phyloP scores from a whole-genome alignment of 2,888 invertebrate species.

The Eupsilia transversa region DNA sequence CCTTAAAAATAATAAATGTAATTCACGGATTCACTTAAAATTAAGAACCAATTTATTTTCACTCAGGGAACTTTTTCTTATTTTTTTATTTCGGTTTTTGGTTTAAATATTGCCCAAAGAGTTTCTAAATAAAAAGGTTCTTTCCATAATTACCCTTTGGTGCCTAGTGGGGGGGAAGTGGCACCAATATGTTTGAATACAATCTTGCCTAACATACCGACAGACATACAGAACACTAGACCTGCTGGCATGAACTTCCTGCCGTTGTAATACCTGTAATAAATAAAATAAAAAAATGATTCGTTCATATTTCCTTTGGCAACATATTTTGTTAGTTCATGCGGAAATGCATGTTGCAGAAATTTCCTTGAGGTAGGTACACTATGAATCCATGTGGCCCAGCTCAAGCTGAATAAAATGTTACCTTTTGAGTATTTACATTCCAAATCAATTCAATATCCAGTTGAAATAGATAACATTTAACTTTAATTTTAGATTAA shows the following conservation, averaged over 20 bases:
- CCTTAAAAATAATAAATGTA: slow-evolving; percentile 2
- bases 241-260: slow-evolving; percentile 99
- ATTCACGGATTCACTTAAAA: slow-evolving; percentile 37
- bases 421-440: background rate
- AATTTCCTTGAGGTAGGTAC: background rate
- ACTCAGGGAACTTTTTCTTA: background rate
- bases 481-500: too few species aligned
- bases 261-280: slow-evolving; percentile 92
- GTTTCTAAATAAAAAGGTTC: slow-evolving; percentile 37
- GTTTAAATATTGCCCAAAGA: slow-evolving; percentile 9
- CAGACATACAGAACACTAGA: slow-evolving; percentile 92
- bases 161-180: slow-evolving; percentile 73
- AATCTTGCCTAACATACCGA: slow-evolving; percentile 91
- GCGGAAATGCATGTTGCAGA: slow-evolving; percentile 4
- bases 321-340: background rate
- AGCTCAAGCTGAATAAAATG: background rate
- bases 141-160: slow-evolving; percentile 41
- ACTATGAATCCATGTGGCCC: too few species aligned
- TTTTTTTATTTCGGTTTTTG: background rate
- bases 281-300: background rate
- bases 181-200: slow-evolving; percentile 86
- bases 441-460: background rate
- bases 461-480: too few species aligned
- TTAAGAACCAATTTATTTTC: slow-evolving; percentile 45
- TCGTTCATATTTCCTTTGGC: slow-evolving; percentile 1